These are phyloP conservation scores for Falco peregrinus DNA, from an alignment of 2,797 vertebrate species.

Conservation along the genomic window DNA sequence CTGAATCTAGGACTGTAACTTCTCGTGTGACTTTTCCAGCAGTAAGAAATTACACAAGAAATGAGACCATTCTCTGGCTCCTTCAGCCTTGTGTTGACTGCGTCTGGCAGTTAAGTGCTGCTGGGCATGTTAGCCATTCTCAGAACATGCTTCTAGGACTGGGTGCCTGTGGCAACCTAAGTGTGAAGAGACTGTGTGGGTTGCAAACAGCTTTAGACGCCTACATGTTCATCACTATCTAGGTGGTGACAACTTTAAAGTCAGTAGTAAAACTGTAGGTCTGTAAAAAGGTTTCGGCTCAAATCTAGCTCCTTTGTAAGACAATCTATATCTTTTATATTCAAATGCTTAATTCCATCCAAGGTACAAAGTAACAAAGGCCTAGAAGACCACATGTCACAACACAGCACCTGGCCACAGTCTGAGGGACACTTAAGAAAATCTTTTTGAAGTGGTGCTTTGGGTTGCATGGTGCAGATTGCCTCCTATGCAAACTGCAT, in stretches of 20 bases:
- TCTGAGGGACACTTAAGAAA: background rate
- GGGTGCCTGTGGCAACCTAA: background rate
- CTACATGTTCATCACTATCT: background rate
- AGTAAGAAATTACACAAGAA: background rate
- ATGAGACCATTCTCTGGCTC: background rate
- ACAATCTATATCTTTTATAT: background rate
- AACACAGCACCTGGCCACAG: background rate
- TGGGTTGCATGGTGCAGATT: background rate
- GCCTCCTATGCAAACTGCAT: background rate
- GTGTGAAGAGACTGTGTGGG: conserved; percentile 23
- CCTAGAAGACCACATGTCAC: background rate
- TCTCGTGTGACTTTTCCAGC: background rate
- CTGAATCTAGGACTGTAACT: background rate
- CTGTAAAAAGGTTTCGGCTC: background rate
- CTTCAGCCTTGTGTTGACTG: background rate
- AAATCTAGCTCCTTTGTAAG: background rate
- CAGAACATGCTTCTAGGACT: background rate
- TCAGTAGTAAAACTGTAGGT: background rate
- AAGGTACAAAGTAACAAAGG: background rate
- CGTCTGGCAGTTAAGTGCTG: background rate
- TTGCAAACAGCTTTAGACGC: conserved; percentile 5
- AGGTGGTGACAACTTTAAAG: conserved; percentile 22
- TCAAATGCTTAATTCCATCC: background rate
- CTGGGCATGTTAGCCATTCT: conserved; percentile 1
- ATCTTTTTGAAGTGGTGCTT: background rate